A percentile compares a stretch with the other conserved stretches of the same genome.
These are phyloP conservation scores for Spheniscus humboldti DNA, from an alignment of 2,797 vertebrate species.

Conservation along the genomic window DNA sequence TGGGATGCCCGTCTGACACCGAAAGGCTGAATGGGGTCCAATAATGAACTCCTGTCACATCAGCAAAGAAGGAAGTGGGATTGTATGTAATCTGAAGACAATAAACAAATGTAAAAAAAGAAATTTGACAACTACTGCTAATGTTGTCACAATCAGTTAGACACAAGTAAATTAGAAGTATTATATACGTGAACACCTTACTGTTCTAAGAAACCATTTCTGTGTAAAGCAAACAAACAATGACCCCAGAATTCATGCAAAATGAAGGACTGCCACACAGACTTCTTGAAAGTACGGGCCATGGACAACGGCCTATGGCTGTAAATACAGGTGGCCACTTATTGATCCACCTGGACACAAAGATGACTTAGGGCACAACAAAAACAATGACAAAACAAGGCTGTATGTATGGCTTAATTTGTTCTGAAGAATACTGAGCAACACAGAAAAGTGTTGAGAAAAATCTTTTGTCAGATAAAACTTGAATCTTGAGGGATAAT, in stretches of 20 bases:
- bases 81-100: not conserved
- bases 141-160: not conserved
- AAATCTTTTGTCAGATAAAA: not conserved
- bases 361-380: not conserved
- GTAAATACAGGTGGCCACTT: not conserved
- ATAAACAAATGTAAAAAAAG: not conserved
- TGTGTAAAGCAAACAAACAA: not conserved
- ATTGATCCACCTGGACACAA: not conserved
- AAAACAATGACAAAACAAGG: not conserved
- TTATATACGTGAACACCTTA: not conserved
- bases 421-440: not conserved
- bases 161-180: not conserved
- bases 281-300: not conserved
- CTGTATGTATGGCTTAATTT: not conserved
- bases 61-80: not conserved
- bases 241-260: not conserved
- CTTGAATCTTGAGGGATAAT: not conserved
- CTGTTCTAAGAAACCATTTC: not conserved
- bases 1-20: rapidly evolving
- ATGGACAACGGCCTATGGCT: not conserved
- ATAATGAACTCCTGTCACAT: not conserved
- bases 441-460: not conserved
- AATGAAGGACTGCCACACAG: not conserved
- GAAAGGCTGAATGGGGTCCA: not conserved
- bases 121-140: not conserved